phyloP scores from a whole-genome alignment of 2,113 vertebrate genomes.

The Plotosus lineatus region DNA sequence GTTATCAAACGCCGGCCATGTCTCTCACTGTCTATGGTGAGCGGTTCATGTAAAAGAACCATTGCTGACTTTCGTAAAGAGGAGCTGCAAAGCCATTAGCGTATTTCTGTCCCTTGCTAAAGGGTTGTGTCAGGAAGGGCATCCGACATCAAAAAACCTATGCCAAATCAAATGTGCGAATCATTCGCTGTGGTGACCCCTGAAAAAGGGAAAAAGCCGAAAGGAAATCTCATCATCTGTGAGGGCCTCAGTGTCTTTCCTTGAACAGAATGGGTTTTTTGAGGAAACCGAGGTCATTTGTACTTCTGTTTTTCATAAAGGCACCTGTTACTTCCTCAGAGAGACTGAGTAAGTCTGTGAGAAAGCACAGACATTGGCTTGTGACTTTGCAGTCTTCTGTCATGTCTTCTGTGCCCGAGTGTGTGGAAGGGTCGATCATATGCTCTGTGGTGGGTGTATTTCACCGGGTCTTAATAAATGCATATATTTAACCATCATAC shows the following conservation, averaged over 20 bases:
- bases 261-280: slow-evolving; percentile 26
- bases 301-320: slow-evolving; percentile 48
- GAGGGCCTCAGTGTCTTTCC: slow-evolving; percentile 3
- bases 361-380: slow-evolving; percentile 41
- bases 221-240: too few species aligned
- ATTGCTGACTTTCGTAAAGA: too few species aligned
- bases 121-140: too few species aligned
- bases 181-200: too few species aligned
- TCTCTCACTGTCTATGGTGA: too few species aligned
- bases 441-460: slow-evolving; percentile 3
- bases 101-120: too few species aligned
- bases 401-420: background rate
- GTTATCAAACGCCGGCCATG: too few species aligned
- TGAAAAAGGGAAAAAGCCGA: too few species aligned
- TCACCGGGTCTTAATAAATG: background rate
- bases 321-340: slow-evolving; percentile 49
- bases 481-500: background rate
- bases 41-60: too few species aligned
- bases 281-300: slow-evolving; percentile 42
- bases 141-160: too few species aligned
- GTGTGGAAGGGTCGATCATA: background rate
- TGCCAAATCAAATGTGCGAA: too few species aligned
- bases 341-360: slow-evolving; percentile 26
- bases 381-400: slow-evolving; percentile 26
- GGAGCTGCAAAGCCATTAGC: too few species aligned